phyloP scores from a whole-genome alignment of 2,113 vertebrate genomes.

The Forbesichthys papilliferus region DNA sequence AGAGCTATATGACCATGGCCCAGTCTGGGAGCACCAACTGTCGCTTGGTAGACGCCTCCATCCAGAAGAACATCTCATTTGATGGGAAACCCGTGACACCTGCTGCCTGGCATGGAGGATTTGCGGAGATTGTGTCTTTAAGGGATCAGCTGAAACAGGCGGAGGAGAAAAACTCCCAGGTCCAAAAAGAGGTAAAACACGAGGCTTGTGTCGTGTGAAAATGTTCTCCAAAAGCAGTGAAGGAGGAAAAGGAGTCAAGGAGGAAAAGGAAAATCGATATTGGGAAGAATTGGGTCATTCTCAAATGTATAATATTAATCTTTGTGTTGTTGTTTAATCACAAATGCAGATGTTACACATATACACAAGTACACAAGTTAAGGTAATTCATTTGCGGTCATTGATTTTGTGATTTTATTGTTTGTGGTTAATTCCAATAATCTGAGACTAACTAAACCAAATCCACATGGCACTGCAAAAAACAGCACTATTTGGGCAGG shows the following conservation, averaged over 20 bases:
- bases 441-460: not conserved
- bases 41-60: conserved; percentile 75
- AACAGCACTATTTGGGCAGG: not conserved
- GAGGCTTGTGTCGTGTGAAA: not conserved
- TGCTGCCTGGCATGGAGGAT: conserved; percentile 72
- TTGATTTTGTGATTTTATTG: not conserved
- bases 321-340: too few species aligned
- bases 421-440: not conserved
- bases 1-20: conserved; percentile 69
- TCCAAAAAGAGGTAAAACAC: conserved; percentile 78
- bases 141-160: conserved; percentile 82
- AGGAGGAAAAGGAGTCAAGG: not conserved
- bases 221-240: too few species aligned
- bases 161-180: conserved; percentile 77
- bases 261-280: not conserved
- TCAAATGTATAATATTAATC: not conserved
- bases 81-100: conserved; percentile 76
- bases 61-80: conserved; percentile 82
- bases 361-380: not conserved
- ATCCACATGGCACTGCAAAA: not conserved
- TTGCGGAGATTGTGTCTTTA: conserved; percentile 74
- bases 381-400: not conserved
- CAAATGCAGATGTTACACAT: too few species aligned
- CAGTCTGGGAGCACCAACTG: conserved; percentile 57
- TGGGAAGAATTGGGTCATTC: not conserved